A percentile compares a stretch with the other conserved stretches of the same genome.
These are phyloP conservation scores for Halcyon senegalensis DNA, from an alignment of 2,113 vertebrate species.

Conservation along the genomic window DNA sequence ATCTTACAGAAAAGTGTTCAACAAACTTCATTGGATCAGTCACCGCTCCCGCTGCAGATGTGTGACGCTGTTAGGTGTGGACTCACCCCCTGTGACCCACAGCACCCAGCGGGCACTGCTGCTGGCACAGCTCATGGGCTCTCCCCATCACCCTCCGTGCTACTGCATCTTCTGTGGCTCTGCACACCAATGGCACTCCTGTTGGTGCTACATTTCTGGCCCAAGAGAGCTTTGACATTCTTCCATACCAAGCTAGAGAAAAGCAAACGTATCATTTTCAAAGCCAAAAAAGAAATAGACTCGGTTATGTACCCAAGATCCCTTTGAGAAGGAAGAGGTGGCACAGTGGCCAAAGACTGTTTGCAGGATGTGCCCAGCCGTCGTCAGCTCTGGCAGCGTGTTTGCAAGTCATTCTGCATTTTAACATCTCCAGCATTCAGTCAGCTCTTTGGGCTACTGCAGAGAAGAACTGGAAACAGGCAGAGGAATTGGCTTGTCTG, in stretches of 20 bases:
- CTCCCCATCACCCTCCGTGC: background rate
- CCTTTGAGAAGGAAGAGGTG: background rate
- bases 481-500: background rate
- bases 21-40: too few relatives aligned
- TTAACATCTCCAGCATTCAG: background rate
- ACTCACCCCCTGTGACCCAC: background rate
- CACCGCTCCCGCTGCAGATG: background rate
- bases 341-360: background rate
- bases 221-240: background rate
- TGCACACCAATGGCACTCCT: background rate
- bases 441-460: background rate
- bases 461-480: background rate
- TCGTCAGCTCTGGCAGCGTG: background rate
- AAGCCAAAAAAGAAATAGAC: background rate
- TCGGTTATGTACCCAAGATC: accelerated
- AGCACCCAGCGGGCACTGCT: background rate
- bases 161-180: background rate
- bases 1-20: too few relatives aligned
- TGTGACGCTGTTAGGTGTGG: background rate
- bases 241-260: background rate
- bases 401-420: background rate
- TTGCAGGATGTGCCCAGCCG: background rate
- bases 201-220: background rate
- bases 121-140: background rate
- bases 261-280: background rate